Evolutionary conservation across 2,113 vertebrate species (phyloP).

Genomic region (Lipophrys pholis): DNA sequence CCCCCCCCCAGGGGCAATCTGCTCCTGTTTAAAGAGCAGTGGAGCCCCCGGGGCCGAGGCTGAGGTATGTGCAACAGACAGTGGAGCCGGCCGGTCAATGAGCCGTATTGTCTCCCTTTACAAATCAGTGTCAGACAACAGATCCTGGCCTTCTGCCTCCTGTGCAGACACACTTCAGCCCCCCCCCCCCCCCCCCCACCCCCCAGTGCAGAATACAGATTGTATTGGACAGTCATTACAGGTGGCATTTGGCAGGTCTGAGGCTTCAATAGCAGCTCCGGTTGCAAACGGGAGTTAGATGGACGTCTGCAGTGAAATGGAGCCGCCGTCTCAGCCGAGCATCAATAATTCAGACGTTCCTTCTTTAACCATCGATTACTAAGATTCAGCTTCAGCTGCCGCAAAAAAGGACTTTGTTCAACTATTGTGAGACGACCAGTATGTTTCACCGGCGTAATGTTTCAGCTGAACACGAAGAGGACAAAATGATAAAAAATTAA

Average conservation of each 20-base stretch:
- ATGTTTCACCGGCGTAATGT: no score
- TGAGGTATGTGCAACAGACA: constrained; percentile 83
- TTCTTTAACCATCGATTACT: no score
- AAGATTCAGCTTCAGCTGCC: not conserved
- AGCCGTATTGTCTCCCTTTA: constrained; percentile 83
- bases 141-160: constrained; percentile 81
- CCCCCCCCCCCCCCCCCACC: constrained; percentile 22
- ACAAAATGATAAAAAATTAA: no score
- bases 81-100: constrained; percentile 82
- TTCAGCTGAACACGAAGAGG: no score
- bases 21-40: constrained; percentile 74
- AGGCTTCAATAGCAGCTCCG: constrained; percentile 47
- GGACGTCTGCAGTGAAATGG: constrained; percentile 11
- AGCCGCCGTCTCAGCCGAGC: constrained; percentile 49
- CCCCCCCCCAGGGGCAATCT: constrained; percentile 72
- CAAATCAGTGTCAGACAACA: constrained; percentile 87
- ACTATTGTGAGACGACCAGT: no score
- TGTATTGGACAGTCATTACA: constrained; percentile 77
- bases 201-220: constrained; percentile 63
- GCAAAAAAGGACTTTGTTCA: not conserved
- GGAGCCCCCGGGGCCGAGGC: constrained; percentile 61
- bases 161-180: constrained; percentile 46
- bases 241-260: constrained; percentile 69
- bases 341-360: constrained; percentile 69
- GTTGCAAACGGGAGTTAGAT: constrained; percentile 66